phyloP scores from a whole-genome alignment of 2,888 invertebrate species.

The Ophioninae sp. region DNA sequence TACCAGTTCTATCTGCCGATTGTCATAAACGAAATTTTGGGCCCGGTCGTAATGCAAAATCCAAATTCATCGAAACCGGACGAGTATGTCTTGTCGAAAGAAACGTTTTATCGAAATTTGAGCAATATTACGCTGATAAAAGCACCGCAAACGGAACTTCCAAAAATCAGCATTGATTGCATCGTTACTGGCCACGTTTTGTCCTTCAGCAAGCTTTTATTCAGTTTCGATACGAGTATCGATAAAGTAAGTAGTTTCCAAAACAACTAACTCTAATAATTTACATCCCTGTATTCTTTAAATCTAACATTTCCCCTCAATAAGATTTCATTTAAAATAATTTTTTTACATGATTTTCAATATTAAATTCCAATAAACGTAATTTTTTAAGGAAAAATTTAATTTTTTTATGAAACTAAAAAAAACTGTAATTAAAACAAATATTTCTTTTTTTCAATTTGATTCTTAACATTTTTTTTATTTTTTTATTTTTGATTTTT shows the following conservation, averaged over 20 bases:
- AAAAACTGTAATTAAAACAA: no score
- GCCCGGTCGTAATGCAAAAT: constrained; percentile 81
- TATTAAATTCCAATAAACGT: no score
- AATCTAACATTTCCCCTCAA: no score
- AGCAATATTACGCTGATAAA: constrained; percentile 2
- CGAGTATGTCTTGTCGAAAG: constrained; percentile 62
- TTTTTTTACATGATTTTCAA: no score
- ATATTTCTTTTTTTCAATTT: no score
- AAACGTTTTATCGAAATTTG: constrained; percentile 15
- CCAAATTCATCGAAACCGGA: constrained; percentile 63
- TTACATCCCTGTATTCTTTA: no score
- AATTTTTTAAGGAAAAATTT: no score
- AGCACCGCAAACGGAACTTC: constrained; percentile 58
- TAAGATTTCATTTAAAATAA: no score
- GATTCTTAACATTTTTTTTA: no score
- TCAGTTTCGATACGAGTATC: constrained; percentile 62
- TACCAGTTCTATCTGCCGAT: constrained; percentile 84
- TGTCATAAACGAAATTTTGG: constrained; percentile 83
- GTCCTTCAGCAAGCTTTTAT: constrained; percentile 67
- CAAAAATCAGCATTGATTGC: constrained; percentile 65
- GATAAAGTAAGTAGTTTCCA: constrained; percentile 56
- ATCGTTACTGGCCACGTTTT: constrained; percentile 66
- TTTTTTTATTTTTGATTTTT: no score
- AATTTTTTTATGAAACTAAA: no score
- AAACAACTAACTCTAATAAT: background rate